These are phyloP conservation scores for Bufo gargarizans DNA, from an alignment of 2,113 vertebrate species.

Conservation along the genomic window DNA sequence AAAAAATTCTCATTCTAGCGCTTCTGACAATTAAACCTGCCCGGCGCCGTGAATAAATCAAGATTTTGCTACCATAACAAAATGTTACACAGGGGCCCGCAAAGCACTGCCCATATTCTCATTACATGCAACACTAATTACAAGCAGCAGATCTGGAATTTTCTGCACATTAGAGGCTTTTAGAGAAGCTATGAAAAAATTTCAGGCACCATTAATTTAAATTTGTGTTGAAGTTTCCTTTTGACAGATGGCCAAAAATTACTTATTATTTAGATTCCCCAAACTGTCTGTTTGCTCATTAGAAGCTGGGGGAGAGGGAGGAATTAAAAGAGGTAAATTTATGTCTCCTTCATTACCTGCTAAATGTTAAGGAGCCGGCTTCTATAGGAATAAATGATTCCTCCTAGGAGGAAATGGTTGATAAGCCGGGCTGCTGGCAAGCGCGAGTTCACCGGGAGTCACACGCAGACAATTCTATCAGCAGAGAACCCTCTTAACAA, in stretches of 20 bases:
- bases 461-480: slow-evolving; percentile 74
- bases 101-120: slow-evolving; percentile 77
- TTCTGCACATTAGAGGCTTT: slow-evolving; percentile 86
- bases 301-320: slow-evolving; percentile 75
- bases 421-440: neutral
- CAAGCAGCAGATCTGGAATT: slow-evolving; percentile 81
- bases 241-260: slow-evolving; percentile 88
- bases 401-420: slow-evolving; percentile 70
- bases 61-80: slow-evolving; percentile 83
- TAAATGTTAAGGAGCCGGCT: slow-evolving; percentile 82
- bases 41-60: slow-evolving; percentile 77
- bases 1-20: slow-evolving; percentile 70
- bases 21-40: slow-evolving; percentile 78
- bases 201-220: slow-evolving; percentile 89
- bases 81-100: slow-evolving; percentile 77
- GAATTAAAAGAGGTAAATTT: slow-evolving; percentile 82
- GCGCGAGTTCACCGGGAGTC: slow-evolving; percentile 60
- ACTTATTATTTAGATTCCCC: slow-evolving; percentile 84
- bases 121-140: slow-evolving; percentile 88
- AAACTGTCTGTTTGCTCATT: slow-evolving; percentile 80
- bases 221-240: slow-evolving; percentile 86
- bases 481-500: slow-evolving; percentile 65
- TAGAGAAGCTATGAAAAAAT: slow-evolving; percentile 82
- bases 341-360: slow-evolving; percentile 82
- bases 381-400: slow-evolving; percentile 80